Evolutionary conservation across 2,113 vertebrate species (phyloP).

Genomic region (Merops nubicus): DNA sequence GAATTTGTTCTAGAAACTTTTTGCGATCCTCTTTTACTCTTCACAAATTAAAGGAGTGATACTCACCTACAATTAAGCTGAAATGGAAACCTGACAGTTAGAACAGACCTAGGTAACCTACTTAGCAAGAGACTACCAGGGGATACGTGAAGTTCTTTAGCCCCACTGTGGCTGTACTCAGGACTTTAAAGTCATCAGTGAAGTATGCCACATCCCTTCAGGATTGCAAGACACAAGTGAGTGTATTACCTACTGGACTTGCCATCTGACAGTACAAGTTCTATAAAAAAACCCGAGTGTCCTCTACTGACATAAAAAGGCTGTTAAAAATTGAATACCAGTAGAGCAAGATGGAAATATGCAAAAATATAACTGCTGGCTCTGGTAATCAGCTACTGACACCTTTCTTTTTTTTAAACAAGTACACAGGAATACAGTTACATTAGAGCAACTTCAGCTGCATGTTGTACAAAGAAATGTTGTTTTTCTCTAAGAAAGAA

Average conservation of each 20-base stretch:
- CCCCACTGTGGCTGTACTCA: conserved; percentile 16
- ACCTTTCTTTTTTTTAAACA: neutral
- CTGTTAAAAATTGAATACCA: neutral
- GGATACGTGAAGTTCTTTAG: neutral
- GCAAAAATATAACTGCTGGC: neutral
- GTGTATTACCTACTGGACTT: neutral
- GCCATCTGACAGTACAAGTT: neutral
- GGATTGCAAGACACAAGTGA: neutral
- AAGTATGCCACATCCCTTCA: neutral
- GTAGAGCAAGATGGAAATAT: neutral
- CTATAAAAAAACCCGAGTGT: neutral
- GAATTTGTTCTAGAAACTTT: neutral
- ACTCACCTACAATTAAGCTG: neutral
- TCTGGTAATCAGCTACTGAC: neutral
- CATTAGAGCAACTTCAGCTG: neutral
- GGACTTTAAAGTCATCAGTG: neutral
- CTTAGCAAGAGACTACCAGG: neutral
- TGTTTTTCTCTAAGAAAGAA: neutral
- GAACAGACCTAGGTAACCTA: neutral
- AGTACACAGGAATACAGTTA: neutral
- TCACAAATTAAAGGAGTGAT: neutral
- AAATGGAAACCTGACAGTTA: neutral
- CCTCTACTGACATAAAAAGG: neutral
- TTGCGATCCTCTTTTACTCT: neutral
- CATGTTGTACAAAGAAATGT: neutral